phyloP scores from a whole-genome alignment of 2,797 vertebrate species.

The Epinephelus awoara region DNA sequence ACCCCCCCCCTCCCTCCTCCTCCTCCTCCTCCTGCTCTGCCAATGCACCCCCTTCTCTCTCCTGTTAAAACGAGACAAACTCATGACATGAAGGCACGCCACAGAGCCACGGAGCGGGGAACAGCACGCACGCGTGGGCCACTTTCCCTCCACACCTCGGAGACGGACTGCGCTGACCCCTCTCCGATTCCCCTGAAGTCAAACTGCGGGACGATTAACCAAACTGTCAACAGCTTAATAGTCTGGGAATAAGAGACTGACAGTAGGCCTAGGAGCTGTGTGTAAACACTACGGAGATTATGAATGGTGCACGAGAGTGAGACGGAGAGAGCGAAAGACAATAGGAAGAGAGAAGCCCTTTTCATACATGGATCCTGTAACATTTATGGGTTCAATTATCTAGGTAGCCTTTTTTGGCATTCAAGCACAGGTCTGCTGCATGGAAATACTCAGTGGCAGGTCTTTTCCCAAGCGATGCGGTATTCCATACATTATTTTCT shows the following conservation, averaged over 20 bases:
- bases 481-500: constrained; percentile 22
- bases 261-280: constrained; percentile 60
- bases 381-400: constrained; percentile 53
- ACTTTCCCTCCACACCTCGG: constrained; percentile 64
- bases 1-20: neutral
- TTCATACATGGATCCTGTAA: constrained; percentile 38
- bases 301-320: constrained; percentile 47
- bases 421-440: constrained; percentile 13
- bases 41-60: constrained; percentile 15
- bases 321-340: constrained; percentile 8
- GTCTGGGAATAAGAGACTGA: constrained; percentile 75
- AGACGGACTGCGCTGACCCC: constrained; percentile 62
- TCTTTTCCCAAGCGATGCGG: constrained; percentile 27
- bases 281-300: constrained; percentile 64
- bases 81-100: constrained; percentile 42
- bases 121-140: constrained; percentile 36
- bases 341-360: constrained; percentile 11
- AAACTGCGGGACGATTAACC: constrained; percentile 78
- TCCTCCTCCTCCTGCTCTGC: constrained; percentile 6
- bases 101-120: constrained; percentile 43
- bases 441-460: constrained; percentile 26
- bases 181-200: constrained; percentile 67
- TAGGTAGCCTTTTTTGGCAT: constrained; percentile 6
- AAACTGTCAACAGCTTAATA: constrained; percentile 81
- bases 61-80: constrained; percentile 68